phyloP scores from a whole-genome alignment of 2,113 vertebrate genomes.

The Gavia stellata region DNA sequence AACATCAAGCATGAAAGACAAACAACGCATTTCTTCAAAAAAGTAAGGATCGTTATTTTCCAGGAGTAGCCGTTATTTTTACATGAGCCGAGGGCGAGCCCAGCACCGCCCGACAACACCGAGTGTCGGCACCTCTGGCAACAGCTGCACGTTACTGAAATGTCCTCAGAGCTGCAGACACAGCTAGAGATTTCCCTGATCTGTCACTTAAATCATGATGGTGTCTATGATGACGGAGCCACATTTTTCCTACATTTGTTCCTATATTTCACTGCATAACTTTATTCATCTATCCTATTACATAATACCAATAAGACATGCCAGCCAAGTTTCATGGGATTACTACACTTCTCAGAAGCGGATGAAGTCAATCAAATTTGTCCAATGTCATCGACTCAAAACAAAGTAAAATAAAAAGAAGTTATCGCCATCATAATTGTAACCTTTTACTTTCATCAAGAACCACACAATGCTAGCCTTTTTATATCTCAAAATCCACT shows the following conservation, averaged over 20 bases:
- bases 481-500: not conserved
- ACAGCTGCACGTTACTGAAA: accelerated
- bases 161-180: not conserved
- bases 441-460: not conserved
- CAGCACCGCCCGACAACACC: accelerated
- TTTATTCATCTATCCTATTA: not conserved
- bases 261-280: not conserved
- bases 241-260: not conserved
- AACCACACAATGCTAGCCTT: not conserved
- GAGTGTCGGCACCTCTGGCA: not conserved
- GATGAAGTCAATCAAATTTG: not conserved
- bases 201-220: not conserved
- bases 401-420: not conserved
- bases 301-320: not conserved
- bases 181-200: not conserved
- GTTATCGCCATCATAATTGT: not conserved
- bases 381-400: not conserved
- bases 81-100: not conserved
- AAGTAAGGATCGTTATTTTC: not conserved
- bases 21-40: not conserved
- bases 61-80: accelerated
- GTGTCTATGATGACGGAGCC: not conserved
- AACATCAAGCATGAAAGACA: not conserved
- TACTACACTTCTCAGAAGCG: not conserved
- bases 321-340: not conserved